Conservation (phyloP, 2,797 vertebrate species). For the Protosalanx chinensis region DNA sequence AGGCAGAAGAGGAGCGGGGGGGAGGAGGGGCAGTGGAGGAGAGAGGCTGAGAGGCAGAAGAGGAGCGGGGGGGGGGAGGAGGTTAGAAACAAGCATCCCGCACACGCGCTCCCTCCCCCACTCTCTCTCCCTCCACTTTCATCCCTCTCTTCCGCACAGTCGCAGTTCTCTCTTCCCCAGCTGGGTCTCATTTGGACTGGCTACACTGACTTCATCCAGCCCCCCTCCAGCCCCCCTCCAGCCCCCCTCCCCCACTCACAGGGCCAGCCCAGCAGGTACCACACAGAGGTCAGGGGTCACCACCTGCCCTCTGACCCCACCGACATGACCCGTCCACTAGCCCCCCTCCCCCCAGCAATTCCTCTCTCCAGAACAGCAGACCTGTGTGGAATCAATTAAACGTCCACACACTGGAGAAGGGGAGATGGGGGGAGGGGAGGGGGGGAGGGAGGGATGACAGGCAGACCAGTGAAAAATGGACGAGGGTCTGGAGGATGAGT, state of each 20-base stretch:
- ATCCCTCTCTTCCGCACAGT: not conserved
- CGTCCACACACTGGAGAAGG: not conserved
- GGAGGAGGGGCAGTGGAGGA: not conserved
- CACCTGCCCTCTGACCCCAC: constrained; percentile 31
- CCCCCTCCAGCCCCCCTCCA: constrained; percentile 28
- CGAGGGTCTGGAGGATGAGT: not conserved
- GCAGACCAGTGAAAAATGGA: not conserved
- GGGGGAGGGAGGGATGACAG: constrained; percentile 9
- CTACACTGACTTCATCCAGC: constrained; percentile 38
- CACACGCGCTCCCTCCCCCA: not conserved
- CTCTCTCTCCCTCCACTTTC: constrained; percentile 15
- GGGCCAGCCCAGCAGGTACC: constrained; percentile 53
- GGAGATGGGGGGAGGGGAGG: constrained; percentile 1
- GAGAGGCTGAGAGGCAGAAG: not conserved
- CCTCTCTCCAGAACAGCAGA: constrained; percentile 30
- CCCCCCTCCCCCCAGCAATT: constrained; percentile 17
- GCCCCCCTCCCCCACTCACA: constrained; percentile 39
- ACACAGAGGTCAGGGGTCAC: constrained; percentile 39
- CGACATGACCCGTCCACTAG: constrained; percentile 7
- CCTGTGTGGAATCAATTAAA: constrained; percentile 51
- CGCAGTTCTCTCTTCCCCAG: constrained; percentile 24
- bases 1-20: not conserved
- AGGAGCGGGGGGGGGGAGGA: not conserved
- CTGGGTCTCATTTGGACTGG: constrained; percentile 42
- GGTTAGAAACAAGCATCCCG: not conserved